Conservation (phyloP, 2,113 vertebrate genomes). For the chimpanzee (Pan troglodytes) region NHGRI_mPanTro3-v2.1_pri NC_072398.2:143775501-143776000, state of each 20-base stretch:
- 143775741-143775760: conserved; percentile 71
- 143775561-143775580: conserved; percentile 65
- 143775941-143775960: conserved; percentile 76
- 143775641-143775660: conserved; percentile 63
- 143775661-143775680: conserved; percentile 77
- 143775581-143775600: conserved; percentile 60
- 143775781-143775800: conserved; percentile 68
- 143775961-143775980: conserved; percentile 75
- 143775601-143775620: conserved; percentile 78
- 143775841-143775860: conserved; percentile 60
- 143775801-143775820: conserved; percentile 67
- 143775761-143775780: conserved; percentile 59
- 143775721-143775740: conserved; percentile 56
- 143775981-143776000: conserved; percentile 82
- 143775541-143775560: conserved; percentile 35
- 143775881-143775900: conserved; percentile 52
- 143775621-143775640: conserved; percentile 74
- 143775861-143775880: conserved; percentile 59
- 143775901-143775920: conserved; percentile 56
- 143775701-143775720: conserved; percentile 73
- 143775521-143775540: conserved; percentile 56
- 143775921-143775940: conserved; percentile 67
- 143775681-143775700: conserved; percentile 64
- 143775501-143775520: conserved; percentile 55
- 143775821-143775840: neutral